Evolutionary conservation across 2,113 vertebrate species (phyloP).

Genomic region (Aix galericulata): DNA sequence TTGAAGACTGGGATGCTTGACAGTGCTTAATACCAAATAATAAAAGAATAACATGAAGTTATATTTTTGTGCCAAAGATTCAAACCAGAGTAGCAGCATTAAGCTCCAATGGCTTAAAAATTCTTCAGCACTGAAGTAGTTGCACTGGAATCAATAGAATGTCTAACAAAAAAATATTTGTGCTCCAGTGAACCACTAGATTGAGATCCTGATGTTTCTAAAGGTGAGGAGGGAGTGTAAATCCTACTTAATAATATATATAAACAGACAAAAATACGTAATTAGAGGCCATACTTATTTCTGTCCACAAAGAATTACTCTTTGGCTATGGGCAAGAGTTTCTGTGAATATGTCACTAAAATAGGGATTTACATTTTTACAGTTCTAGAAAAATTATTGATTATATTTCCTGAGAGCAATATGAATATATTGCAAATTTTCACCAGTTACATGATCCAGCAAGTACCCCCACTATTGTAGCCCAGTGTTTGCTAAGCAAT

Average conservation of each 20-base stretch:
- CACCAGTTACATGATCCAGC: neutral
- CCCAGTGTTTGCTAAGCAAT: neutral
- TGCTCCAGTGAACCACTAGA: neutral
- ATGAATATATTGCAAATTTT: neutral
- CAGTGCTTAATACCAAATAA: neutral
- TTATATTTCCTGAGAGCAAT: neutral
- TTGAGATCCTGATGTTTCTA: neutral
- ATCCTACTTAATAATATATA: neutral
- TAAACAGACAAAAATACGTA: neutral
- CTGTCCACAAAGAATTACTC: neutral
- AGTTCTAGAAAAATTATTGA: neutral
- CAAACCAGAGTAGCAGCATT: neutral
- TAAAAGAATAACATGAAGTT: neutral
- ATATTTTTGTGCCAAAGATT: neutral
- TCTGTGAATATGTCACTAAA: neutral
- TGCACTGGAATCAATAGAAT: neutral
- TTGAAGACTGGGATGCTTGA: neutral
- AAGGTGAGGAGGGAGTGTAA: neutral
- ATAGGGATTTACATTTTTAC: neutral
- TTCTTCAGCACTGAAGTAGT: neutral
- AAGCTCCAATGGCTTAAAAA: neutral
- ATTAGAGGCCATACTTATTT: neutral
- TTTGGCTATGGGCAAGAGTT: neutral
- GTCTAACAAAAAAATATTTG: conserved; percentile 14
- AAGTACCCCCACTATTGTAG: neutral